Conservation (phyloP, 1,140 invertebrate species). For the Cydia strobilella region DNA sequence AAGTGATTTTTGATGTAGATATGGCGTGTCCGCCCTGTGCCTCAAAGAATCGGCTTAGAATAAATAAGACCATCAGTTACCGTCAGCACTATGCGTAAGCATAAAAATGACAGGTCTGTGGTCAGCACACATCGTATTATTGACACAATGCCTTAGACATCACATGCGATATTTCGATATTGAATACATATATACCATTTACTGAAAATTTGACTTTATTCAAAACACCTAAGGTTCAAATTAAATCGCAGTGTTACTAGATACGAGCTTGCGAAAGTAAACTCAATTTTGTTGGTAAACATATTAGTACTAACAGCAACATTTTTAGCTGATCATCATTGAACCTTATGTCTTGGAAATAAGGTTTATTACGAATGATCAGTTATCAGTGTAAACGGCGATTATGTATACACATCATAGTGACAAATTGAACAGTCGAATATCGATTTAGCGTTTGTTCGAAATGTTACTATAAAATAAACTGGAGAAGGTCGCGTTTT, state of each 20-base stretch:
- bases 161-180: conserved; percentile 3
- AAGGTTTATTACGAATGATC: too few relatives aligned
- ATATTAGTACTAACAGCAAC: too few relatives aligned
- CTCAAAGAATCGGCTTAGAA: not conserved
- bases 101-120: too few relatives aligned
- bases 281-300: not conserved
- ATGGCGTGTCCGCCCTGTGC: too few relatives aligned
- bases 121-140: not conserved
- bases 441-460: not conserved
- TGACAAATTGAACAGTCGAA: not conserved
- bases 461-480: not conserved
- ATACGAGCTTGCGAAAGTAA: not conserved
- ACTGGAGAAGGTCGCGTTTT: not conserved
- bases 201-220: not conserved
- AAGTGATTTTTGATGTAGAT: too few relatives aligned
- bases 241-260: not conserved
- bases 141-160: not conserved
- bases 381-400: too few relatives aligned
- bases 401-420: not conserved
- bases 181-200: not conserved
- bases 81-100: too few relatives aligned
- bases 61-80: not conserved
- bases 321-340: too few relatives aligned
- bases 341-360: too few relatives aligned
- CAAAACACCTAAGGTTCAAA: not conserved